phyloP scores from a whole-genome alignment of 2,113 vertebrate genomes.

The Leptobrachium leishanense region DNA sequence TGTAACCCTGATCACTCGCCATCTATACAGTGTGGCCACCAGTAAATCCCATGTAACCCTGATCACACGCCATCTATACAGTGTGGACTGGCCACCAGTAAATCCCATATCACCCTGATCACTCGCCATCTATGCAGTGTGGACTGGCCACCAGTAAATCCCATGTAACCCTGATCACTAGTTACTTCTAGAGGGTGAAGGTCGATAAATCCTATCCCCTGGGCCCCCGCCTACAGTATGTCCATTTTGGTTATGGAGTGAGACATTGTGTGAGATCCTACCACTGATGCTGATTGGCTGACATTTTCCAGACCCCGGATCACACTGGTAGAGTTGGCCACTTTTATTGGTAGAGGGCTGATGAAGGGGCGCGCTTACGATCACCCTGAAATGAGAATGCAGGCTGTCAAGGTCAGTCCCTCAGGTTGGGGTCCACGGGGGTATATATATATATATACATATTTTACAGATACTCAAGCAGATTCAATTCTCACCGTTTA shows the following conservation, averaged over 20 bases:
- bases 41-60: background rate
- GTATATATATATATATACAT: background rate
- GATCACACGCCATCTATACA: background rate
- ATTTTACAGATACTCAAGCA: no score
- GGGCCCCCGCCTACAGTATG: background rate
- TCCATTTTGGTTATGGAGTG: background rate
- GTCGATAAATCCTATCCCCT: no score
- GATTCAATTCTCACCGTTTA: background rate
- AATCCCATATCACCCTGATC: no score
- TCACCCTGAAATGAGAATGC: conserved; percentile 19
- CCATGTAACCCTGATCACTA: no score
- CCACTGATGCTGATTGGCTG: conserved; percentile 6
- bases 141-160: background rate
- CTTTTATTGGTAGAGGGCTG: conserved; percentile 6
- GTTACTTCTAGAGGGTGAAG: no score
- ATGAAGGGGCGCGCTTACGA: conserved; percentile 33
- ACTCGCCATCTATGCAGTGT: no score
- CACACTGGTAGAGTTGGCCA: conserved; percentile 5
- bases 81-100: background rate
- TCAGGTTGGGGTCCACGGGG: background rate
- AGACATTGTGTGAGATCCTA: background rate
- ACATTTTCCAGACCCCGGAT: background rate
- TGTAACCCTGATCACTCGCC: no score
- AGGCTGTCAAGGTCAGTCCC: no score
- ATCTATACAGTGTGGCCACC: no score